These are phyloP conservation scores for Periophthalmus magnuspinnatus DNA, from an alignment of 2,797 vertebrate genomes.

Conservation along the genomic window DNA sequence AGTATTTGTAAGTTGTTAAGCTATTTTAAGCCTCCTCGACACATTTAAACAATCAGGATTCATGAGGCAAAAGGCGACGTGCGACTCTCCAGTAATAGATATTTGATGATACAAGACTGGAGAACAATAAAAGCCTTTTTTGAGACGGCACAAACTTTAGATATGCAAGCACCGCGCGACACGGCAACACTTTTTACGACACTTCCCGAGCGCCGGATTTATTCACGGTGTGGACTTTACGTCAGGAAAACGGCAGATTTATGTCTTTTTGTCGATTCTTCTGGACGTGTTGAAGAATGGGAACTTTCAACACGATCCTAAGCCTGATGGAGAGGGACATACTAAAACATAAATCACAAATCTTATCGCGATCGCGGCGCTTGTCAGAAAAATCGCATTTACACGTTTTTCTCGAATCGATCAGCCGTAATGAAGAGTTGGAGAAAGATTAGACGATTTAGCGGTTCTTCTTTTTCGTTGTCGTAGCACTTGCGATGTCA, in stretches of 20 bases:
- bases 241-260: conserved; percentile 5
- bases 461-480: no score
- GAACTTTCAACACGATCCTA: no score
- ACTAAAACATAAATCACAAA: no score
- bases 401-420: no score
- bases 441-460: no score
- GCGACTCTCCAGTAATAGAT: conserved; percentile 23
- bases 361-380: no score
- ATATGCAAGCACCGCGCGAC: conserved; percentile 8
- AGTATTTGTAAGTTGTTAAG: conserved; percentile 21
- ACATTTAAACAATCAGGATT: conserved; percentile 19
- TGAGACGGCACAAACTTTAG: conserved; percentile 27
- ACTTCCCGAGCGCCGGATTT: conserved; percentile 25
- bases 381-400: no score
- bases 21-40: conserved; percentile 10
- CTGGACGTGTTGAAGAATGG: no score
- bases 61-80: conserved; percentile 16
- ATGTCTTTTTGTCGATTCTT: no score
- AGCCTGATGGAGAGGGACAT: no score
- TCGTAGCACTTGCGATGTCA: no score
- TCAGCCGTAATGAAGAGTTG: no score
- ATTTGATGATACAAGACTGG: conserved; percentile 38
- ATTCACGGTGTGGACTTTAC: conserved; percentile 30
- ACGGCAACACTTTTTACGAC: conserved; percentile 29
- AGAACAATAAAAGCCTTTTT: conserved; percentile 42